These are phyloP conservation scores for Bostrychus sinensis DNA, from an alignment of 2,113 vertebrate species.

Conservation along the genomic window DNA sequence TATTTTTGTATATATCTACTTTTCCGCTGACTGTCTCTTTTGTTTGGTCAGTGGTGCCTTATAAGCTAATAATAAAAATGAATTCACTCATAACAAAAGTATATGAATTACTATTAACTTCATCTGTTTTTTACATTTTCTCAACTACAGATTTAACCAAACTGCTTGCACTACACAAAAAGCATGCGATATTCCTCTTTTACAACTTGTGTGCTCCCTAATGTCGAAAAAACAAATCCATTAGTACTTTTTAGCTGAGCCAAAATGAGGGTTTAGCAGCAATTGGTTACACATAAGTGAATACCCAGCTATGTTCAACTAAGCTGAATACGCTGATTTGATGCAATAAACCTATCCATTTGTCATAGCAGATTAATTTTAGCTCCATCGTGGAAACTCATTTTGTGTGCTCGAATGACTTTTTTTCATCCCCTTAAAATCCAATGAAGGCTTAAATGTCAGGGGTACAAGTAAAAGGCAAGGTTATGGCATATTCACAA, in stretches of 20 bases:
- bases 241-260: background rate
- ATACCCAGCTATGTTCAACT: slow-evolving; percentile 1
- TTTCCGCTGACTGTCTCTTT: too few relatives aligned
- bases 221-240: slow-evolving; percentile 5
- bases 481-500: slow-evolving; percentile 1
- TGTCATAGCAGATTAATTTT: slow-evolving; percentile 30
- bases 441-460: slow-evolving; percentile 11
- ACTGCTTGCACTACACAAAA: background rate
- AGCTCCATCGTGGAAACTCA: slow-evolving; percentile 19
- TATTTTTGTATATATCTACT: too few relatives aligned
- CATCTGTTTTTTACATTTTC: too few relatives aligned
- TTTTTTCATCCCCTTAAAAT: background rate
- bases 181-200: background rate
- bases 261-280: slow-evolving; percentile 11
- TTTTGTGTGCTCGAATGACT: slow-evolving; percentile 18
- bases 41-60: too few relatives aligned
- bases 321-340: slow-evolving; percentile 22
- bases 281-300: slow-evolving; percentile 10
- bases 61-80: too few relatives aligned
- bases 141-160: too few relatives aligned
- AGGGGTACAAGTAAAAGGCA: background rate
- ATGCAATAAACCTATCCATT: slow-evolving; percentile 34
- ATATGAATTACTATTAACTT: too few relatives aligned
- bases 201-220: background rate
- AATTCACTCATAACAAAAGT: too few relatives aligned